phyloP scores from a whole-genome alignment of 2,113 vertebrate species.

The Dissostichus mawsoni region DNA sequence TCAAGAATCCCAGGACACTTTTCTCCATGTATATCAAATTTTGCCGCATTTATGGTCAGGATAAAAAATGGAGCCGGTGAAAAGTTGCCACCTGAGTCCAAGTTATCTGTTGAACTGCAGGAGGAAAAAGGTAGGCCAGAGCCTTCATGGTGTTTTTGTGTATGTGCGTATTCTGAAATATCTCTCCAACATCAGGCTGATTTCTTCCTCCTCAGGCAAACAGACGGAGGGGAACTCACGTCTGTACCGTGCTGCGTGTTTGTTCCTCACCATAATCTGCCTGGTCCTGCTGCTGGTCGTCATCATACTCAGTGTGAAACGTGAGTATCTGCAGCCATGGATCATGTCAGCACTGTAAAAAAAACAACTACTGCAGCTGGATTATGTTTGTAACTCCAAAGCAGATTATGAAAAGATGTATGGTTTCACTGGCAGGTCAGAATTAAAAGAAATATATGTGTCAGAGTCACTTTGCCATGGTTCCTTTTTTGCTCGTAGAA shows the following conservation, averaged over 20 bases:
- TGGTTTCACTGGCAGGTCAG: not conserved
- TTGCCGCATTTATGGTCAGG: constrained; percentile 53
- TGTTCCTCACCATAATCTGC: constrained; percentile 63
- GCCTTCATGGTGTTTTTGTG: constrained; percentile 7
- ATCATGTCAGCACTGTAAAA: not conserved
- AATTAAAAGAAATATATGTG: not conserved
- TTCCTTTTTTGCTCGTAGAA: not conserved
- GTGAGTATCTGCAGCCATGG: constrained; percentile 70
- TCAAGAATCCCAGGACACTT: constrained; percentile 4
- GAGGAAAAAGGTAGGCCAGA: constrained; percentile 47
- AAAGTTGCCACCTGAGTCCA: constrained; percentile 19
- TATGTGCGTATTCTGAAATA: not conserved
- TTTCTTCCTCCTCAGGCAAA: constrained; percentile 34
- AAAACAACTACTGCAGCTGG: not conserved
- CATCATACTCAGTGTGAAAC: constrained; percentile 60
- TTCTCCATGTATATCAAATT: constrained; percentile 79
- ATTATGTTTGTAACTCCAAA: not conserved
- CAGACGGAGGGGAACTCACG: constrained; percentile 10
- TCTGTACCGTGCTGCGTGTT: constrained; percentile 56
- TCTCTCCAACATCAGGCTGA: constrained; percentile 5
- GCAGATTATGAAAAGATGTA: not conserved
- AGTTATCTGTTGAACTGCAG: constrained; percentile 59
- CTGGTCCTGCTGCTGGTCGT: constrained; percentile 66
- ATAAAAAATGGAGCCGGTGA: constrained; percentile 42
- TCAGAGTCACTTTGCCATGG: not conserved